Evolutionary conservation across 1,140 invertebrate genomes (phyloP).

Genomic region (Meloidogyne chitwoodi): DNA sequence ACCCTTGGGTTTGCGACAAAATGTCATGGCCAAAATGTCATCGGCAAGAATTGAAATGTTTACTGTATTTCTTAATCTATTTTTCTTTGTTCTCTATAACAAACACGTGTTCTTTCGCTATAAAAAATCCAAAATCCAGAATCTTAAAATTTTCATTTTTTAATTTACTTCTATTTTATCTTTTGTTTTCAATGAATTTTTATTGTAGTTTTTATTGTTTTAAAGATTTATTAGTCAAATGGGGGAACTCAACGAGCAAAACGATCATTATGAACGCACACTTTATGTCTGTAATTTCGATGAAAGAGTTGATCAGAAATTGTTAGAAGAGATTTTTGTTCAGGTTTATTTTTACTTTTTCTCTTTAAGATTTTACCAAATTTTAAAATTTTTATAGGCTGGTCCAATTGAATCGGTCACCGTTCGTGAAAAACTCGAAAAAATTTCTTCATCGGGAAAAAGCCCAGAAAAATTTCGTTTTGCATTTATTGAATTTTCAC

Average conservation of each 20-base stretch:
- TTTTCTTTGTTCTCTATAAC: neutral
- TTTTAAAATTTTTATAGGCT: neutral
- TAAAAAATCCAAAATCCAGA: neutral
- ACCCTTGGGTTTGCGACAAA: no score
- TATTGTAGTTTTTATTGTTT: neutral
- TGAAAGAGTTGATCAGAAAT: constrained; percentile 16
- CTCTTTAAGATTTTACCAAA: neutral
- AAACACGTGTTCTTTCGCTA: neutral
- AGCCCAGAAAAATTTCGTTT: neutral
- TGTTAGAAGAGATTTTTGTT: constrained; percentile 33
- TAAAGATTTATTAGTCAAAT: neutral
- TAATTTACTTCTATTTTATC: neutral
- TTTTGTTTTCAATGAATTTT: neutral
- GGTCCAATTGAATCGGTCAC: constrained; percentile 2
- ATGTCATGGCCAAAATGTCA: no score
- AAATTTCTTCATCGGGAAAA: neutral
- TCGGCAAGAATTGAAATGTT: no score
- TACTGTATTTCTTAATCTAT: neutral
- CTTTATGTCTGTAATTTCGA: constrained; percentile 25
- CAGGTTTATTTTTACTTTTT: constrained; percentile 13
- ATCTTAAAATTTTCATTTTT: neutral
- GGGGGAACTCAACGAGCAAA: neutral
- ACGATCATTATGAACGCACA: constrained; percentile 8
- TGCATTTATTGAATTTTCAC: constrained; percentile 35
- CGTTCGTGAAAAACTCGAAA: neutral